Percentiles rank a stretch among this genome's conserved stretches.
Evolutionary conservation across 2,888 invertebrate genomes (phyloP).

Genomic region (Drosophila eohydei): DNA sequence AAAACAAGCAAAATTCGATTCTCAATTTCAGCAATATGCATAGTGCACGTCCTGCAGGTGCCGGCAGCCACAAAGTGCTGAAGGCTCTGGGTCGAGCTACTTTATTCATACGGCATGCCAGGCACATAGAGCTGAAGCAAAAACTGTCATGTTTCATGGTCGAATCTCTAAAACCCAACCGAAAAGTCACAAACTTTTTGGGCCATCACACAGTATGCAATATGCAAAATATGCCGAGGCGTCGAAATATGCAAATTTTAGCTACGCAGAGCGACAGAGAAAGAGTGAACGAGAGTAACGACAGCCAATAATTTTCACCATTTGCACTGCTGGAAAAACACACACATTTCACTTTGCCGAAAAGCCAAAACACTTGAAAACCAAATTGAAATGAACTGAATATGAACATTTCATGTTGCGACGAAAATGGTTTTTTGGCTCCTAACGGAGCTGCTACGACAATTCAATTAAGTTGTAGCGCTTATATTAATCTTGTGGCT

Average conservation of each 20-base stretch:
- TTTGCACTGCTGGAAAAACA: constrained; percentile 27
- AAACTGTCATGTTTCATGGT: constrained; percentile 67
- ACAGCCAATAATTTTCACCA: constrained; percentile 50
- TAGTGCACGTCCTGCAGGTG: constrained; percentile 48
- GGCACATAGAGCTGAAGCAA: constrained; percentile 49
- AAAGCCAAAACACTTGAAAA: constrained; percentile 52
- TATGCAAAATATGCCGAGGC: constrained; percentile 63
- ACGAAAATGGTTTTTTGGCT: constrained; percentile 1
- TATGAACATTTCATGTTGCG: constrained; percentile 40
- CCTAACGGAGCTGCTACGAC: constrained; percentile 19
- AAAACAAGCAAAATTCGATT: constrained; percentile 50
- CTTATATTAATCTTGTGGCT: constrained; percentile 38
- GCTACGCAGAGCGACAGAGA: not conserved
- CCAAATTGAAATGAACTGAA: constrained; percentile 62
- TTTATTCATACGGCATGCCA: constrained; percentile 62
- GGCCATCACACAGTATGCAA: constrained; percentile 49
- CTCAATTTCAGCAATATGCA: constrained; percentile 54
- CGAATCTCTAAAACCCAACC: constrained; percentile 21
- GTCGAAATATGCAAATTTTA: constrained; percentile 56
- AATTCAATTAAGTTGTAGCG: constrained; percentile 20
- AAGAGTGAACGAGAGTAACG: constrained; percentile 9
- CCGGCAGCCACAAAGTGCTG: constrained; percentile 1
- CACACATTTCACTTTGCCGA: constrained; percentile 18
- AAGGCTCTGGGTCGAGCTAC: constrained; percentile 6
- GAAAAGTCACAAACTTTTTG: constrained; percentile 67